Evolutionary conservation across 2,797 vertebrate species (phyloP), one percentile per base, ranked within the genome.

Genomic region (Alosa sapidissima): DNA sequence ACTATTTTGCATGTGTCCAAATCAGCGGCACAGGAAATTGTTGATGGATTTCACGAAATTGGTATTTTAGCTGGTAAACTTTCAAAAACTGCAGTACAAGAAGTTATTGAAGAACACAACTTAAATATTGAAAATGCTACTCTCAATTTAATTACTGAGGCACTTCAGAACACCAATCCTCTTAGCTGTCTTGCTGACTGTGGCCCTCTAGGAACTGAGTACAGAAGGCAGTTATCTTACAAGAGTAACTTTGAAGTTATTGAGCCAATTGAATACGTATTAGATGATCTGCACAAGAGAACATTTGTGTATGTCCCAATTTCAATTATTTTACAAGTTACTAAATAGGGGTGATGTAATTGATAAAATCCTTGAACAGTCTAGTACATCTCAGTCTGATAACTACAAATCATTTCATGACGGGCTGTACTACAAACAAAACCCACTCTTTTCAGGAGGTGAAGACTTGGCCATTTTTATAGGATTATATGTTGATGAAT

Each of bases 291-390:
- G 41, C 68, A 7, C 75, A 87, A 87, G 33, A 83, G 81, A 84
- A 86, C 86, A 5, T 88, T 81, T 85, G 33, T 88, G 68, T 89
- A 84, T 86, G 68, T 89, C 49, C 83, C 88, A 84, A 60, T 86
- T 84, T 81, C 87, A 36, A 86, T 68, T 51, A 14, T 68, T 6
- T 72, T 88, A 36, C 49, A 14, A 11, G 84, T 78, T 89, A 83
- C 86, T 90, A 11, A 89, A 85, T 85, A 72, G 41, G 52, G 0
- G 60, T 83, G 84, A 87, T 51, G 8, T 83, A n/a, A 81, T 87
- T 81, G 13, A 89, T 81, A 82, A 84, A 83, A 54, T 87, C 82
- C 85, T 87, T 83, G 86, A 87, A 83, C 51, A 58, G 36, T 24
- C 51, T 81, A 51, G 1, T 45, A 16, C 8, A 68, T 81, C 65